Evolutionary conservation across 1,140 invertebrate genomes (phyloP), one percentile per base, ranked within the genome.

Genomic region (Penaeus chinensis): DNA sequence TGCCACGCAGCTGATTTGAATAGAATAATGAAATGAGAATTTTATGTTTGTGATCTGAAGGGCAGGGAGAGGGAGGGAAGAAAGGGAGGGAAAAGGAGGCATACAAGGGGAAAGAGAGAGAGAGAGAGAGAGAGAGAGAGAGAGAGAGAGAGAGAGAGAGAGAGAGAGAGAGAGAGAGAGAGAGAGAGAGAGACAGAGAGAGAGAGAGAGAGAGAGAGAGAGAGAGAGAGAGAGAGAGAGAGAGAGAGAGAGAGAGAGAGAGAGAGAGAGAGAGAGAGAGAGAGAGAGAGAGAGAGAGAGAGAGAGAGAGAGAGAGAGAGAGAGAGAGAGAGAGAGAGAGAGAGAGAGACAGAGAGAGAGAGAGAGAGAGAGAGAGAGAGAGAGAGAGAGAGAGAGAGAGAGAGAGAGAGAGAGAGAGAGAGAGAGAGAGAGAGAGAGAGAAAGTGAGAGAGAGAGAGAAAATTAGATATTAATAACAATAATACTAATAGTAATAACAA

Each of bases 101-200:
- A 54, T 54, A 8, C 54, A 54, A 1, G 10, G 10, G 1, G 54
- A 54, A 13, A 16, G 54, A 54, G 11, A 54, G 54, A 16, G 54
- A 13, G 54, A 16, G 54, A 16, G 16, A 16, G 16, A 16, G 16
- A 54, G 54, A 54, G 54, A 54, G 10, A 54, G 54, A 54, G 10
- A 54, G 11, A 54, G 54, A 24, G 77, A 42, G 24, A 19, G 18
- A 20, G 54, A 79, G 37, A 47, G n/a, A 24, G 37, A 61, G 54
- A 42, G 62, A 62, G 81, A 62, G 19, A 71, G 66, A 71, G 66
- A 71, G 66, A 71, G 66, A 22, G 66, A 71, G 66, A n/a, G 22
- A 71, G 66, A 71, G 66, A 71, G 66, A 71, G 16, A 22, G n/a
- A 24, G 32, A 24, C 2, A 71, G n/a, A 16, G 32, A 32, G 5